Evolutionary conservation across 2,113 vertebrate species (phyloP), one percentile per base, ranked within the genome.

Genomic region (Plectropomus leopardus): DNA sequence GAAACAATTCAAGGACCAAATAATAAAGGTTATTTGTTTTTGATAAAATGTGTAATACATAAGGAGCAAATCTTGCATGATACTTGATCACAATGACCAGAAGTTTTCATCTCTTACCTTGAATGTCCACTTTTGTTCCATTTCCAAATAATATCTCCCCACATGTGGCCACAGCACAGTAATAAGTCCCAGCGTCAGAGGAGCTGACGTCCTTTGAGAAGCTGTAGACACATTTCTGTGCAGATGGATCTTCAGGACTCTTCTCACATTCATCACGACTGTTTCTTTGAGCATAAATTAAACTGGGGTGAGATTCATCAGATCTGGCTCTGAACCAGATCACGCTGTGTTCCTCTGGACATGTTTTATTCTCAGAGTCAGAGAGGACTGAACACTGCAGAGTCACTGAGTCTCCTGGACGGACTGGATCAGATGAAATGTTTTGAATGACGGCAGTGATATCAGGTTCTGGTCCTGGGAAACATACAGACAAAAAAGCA

Each of bases 351-450:
- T 28, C 76, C 42, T 19, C 71, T 32, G 70, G 23, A 72, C 77
- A 91, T 14, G 13, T 47, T 14, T 70, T 59, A 0, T 30, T 80
- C 8, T 70, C 57, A 45, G 32, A 19, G 16, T 60, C 61, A 42
- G 57, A 64, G 53, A 87, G 19, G 60, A 89, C 50, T 6, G 79
- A 89, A 67, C 88, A 86, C 68, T 63, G 78, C 32, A 89, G 77
- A 74, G 66, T 69, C 57, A 87, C 70, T 6, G 76, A 63, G 34
- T 2, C 66, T 79, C 0, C 85, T 57, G 79, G 48, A 47, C 15
- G 61, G 28, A 80, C 5, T 5, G 50, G 28, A 53, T 59, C 66
- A 66, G 83, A 78, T 0, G 1, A 24, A 44, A n/a, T n/a, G n/a
- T 44, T 13, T 44, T 44, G 40, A 44, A 14, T 44, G 40, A 44